These are phyloP conservation scores for Argyra leucocephala DNA, from an alignment of 2,888 invertebrate species.

Conservation along the genomic window DNA sequence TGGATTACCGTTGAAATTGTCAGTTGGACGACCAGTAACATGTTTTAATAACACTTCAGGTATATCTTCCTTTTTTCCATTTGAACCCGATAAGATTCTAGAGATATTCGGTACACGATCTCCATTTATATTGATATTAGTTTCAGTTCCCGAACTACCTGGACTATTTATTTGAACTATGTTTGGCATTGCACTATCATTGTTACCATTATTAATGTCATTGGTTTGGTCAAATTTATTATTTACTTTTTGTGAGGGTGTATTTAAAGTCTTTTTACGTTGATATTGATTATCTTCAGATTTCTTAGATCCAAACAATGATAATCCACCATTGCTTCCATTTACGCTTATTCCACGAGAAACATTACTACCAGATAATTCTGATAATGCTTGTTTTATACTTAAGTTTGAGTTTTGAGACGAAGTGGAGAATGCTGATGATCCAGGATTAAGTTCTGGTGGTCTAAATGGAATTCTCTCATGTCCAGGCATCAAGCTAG, in stretches of 20 bases:
- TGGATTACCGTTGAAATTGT: constrained; percentile 21
- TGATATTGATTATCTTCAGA: constrained; percentile 26
- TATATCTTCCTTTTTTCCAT: constrained; percentile 72
- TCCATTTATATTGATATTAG: constrained; percentile 35
- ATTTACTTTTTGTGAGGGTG: constrained; percentile 58
- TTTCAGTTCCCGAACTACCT: constrained; percentile 43
- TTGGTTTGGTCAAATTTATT: constrained; percentile 27
- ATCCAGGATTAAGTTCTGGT: constrained; percentile 32
- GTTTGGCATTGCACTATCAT: constrained; percentile 8
- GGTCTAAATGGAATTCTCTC: constrained; percentile 77
- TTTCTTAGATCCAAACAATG: constrained; percentile 18
- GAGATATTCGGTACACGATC: constrained; percentile 74
- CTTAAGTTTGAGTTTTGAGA: neutral
- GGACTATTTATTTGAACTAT: constrained; percentile 12
- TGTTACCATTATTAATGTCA: constrained; percentile 20
- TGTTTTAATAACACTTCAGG: constrained; percentile 65
- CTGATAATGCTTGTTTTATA: neutral
- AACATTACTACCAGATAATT: constrained; percentile 20
- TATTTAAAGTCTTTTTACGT: constrained; percentile 61
- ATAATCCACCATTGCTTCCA: constrained; percentile 18
- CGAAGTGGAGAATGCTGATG: neutral
- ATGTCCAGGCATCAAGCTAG: constrained; percentile 69
- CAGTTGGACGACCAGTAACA: constrained; percentile 51
- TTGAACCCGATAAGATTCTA: constrained; percentile 74
- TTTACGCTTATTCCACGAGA: constrained; percentile 14